Base-by-base conservation (phyloP, 1,140 invertebrate species). In the Cecropterus lyciades region DNA sequence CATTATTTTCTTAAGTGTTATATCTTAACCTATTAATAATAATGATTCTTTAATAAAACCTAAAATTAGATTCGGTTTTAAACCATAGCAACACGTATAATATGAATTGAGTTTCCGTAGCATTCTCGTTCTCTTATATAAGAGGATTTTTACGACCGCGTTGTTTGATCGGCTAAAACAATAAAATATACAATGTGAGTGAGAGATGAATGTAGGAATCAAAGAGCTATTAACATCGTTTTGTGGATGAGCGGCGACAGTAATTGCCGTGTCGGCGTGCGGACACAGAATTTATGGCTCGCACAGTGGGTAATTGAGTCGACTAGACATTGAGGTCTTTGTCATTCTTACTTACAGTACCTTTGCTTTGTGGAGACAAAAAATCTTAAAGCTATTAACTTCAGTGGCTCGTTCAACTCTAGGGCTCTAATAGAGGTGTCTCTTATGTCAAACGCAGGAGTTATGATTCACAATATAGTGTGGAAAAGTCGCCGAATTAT, bases 181-280 rank as follows among this genome's bases (percentile, higher is more conserved):
- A 64, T 63, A 69, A 64, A 69, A 65, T 52, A 65, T 63, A 69
- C 67, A 59, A 63, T 40, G 48, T 15, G 52, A 64, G 59, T 57
- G 17, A 59, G 51, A 59, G 56, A 69, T 64, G 55, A 69, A 64
- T 63, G 60, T 59, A 48, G 37, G 43, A 69, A 69, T 69, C 67
- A 66, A 49, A 49, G 60, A 70, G 77, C 86, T 84, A 87, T 87
- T 86, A 89, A 89, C 86, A 83, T 85, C 79, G 86, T 89, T 88
- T 85, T 86, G 82, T 82, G 87, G 85, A 86, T 88, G 85, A 90
- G 78, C 77, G 85, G 77, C 79, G 87, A 87, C 83, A 86, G 85
- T 88, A 90, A 90, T 90, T 87, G 87, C 79, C 79, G 81, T 84
- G 87, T 85, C 84, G 80, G 84, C 75, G 76, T 79, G 82, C 77